phyloP scores from a whole-genome alignment of 2,888 invertebrate species.

The Spisula solida region DNA sequence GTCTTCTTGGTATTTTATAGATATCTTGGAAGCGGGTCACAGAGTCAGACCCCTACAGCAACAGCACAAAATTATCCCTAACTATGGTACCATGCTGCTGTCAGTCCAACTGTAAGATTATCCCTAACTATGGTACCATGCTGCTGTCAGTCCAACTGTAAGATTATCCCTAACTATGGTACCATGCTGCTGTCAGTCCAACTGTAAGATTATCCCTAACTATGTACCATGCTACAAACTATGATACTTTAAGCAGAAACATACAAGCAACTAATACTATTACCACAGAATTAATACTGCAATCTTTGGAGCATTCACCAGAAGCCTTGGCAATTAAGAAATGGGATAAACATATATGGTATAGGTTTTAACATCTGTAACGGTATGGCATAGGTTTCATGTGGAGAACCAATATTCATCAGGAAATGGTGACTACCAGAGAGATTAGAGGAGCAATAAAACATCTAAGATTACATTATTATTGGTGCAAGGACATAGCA shows the following conservation, averaged over 20 bases:
- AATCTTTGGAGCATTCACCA: not conserved
- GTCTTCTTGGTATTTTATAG: too few relatives aligned
- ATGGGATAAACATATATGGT: slow-evolving; percentile 21
- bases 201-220: too few relatives aligned
- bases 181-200: too few relatives aligned
- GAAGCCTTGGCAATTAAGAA: not conserved
- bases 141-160: too few relatives aligned
- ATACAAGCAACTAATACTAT: not conserved
- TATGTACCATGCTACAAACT: not conserved
- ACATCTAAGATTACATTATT: slow-evolving; percentile 48
- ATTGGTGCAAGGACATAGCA: slow-evolving; percentile 35
- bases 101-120: too few relatives aligned
- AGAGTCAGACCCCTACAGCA: too few relatives aligned
- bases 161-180: too few relatives aligned
- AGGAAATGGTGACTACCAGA: not conserved
- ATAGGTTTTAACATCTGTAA: not conserved
- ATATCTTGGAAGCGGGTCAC: too few relatives aligned
- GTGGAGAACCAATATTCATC: slow-evolving; percentile 23
- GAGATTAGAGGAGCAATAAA: slow-evolving; percentile 48
- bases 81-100: too few relatives aligned
- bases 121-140: too few relatives aligned
- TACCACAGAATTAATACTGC: not conserved
- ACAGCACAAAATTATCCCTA: too few relatives aligned
- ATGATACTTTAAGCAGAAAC: not conserved
- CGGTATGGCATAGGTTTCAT: slow-evolving; percentile 24